Percentiles rank a stretch among this genome's conserved stretches.
phyloP scores from a whole-genome alignment of 2,797 vertebrate species.

The Melanotaenia parkinsoni region DNA sequence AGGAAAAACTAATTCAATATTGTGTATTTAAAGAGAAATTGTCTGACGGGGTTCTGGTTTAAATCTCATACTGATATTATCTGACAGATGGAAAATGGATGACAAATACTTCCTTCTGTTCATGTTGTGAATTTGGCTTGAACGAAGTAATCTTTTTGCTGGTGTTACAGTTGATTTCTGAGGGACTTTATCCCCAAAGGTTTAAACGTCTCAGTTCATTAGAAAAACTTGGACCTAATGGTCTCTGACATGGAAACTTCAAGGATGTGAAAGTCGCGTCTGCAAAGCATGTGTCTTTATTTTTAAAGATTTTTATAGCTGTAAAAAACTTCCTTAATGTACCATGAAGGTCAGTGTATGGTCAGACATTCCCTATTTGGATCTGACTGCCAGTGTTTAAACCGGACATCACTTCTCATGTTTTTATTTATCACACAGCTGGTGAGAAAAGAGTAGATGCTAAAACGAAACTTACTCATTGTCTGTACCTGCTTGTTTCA shows the following conservation, averaged over 20 bases:
- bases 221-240: not conserved
- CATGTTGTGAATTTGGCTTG: slow-evolving; percentile 5
- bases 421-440: no score
- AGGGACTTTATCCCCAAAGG: not conserved
- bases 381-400: no score
- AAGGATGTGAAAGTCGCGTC: not conserved
- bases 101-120: slow-evolving; percentile 12
- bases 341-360: not conserved
- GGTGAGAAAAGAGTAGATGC: no score
- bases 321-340: not conserved
- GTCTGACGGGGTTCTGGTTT: slow-evolving; percentile 1
- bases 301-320: not conserved
- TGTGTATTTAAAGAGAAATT: not conserved
- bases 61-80: slow-evolving; percentile 12
- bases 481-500: no score
- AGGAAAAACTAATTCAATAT: not conserved
- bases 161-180: not conserved
- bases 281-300: not conserved
- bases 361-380: slow-evolving; percentile 1
- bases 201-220: not conserved
- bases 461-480: no score
- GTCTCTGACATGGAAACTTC: not conserved
- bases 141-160: not conserved
- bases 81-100: slow-evolving; percentile 20
- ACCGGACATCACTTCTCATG: not conserved